Percentiles rank a stretch among this genome's conserved stretches.
These are phyloP conservation scores for Portevinia maculata DNA, from an alignment of 2,888 invertebrate species.

Conservation along the genomic window DNA sequence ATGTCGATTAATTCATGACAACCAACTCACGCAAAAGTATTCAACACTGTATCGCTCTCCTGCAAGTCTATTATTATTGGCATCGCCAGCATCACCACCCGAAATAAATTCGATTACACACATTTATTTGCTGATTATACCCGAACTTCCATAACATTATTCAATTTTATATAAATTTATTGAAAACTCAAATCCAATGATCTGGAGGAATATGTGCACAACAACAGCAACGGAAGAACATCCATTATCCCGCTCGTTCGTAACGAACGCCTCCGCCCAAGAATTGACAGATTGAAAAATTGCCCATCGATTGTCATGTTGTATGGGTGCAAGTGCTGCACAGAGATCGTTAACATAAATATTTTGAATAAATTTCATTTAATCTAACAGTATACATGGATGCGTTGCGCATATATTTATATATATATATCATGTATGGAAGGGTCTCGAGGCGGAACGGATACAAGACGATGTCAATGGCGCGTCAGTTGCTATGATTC, in stretches of 20 bases:
- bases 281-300: slow-evolving; percentile 60
- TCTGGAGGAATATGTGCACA: slow-evolving; percentile 13
- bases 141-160: background rate
- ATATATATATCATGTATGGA: background rate
- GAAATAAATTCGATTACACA: background rate
- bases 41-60: too few relatives aligned
- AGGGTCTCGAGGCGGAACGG: background rate
- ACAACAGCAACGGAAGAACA: slow-evolving; percentile 24
- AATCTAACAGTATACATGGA: slow-evolving; percentile 19
- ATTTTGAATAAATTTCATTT: slow-evolving; percentile 62
- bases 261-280: slow-evolving; percentile 17
- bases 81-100: background rate
- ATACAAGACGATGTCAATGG: background rate
- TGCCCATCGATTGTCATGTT: slow-evolving; percentile 39
- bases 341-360: slow-evolving; percentile 7
- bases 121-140: background rate
- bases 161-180: background rate
- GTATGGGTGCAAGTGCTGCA: slow-evolving; percentile 45
- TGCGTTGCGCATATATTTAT: background rate
- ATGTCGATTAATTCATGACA: too few relatives aligned
- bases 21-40: too few relatives aligned
- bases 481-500: slow-evolving; percentile 23
- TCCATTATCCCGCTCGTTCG: slow-evolving; percentile 49
- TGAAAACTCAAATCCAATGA: slow-evolving; percentile 32
- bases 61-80: background rate